These are phyloP conservation scores for Leucania comma DNA, from an alignment of 2,888 invertebrate genomes.

Conservation along the genomic window DNA sequence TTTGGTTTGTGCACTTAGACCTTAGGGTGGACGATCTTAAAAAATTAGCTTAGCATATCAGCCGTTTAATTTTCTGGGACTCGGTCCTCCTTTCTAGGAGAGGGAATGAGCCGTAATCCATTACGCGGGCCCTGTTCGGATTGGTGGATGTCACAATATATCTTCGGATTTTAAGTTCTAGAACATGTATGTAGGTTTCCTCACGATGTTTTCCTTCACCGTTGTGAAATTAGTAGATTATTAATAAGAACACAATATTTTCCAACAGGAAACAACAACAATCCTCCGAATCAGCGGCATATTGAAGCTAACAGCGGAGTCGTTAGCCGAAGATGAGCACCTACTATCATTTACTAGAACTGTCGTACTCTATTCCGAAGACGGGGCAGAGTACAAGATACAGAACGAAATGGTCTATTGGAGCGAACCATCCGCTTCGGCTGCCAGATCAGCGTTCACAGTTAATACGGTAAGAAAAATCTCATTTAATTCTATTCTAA, in stretches of 20 bases:
- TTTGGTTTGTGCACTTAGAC: too few relatives aligned
- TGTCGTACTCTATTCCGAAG: conserved; percentile 86
- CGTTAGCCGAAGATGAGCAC: conserved; percentile 86
- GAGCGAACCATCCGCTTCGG: conserved; percentile 86
- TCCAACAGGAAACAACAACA: conserved; percentile 66
- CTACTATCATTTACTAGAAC: conserved; percentile 91
- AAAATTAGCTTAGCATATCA: too few relatives aligned
- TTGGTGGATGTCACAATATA: too few relatives aligned
- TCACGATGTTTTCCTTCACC: too few relatives aligned
- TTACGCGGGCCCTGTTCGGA: too few relatives aligned
- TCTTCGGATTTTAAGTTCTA: too few relatives aligned
- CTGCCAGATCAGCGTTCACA: conserved; percentile 76
- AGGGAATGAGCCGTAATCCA: too few relatives aligned
- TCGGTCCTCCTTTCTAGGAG: too few relatives aligned
- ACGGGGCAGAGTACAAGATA: conserved; percentile 91
- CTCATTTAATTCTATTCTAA: not conserved
- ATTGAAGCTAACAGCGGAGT: conserved; percentile 90
- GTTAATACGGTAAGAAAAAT: conserved; percentile 75
- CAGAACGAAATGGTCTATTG: conserved; percentile 93
- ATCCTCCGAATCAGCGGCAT: conserved; percentile 92
- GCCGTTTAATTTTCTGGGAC: too few relatives aligned
- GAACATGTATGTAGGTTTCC: too few relatives aligned
- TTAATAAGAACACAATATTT: not conserved
- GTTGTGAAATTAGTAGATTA: too few relatives aligned
- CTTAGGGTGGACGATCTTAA: too few relatives aligned